Evolutionary conservation across 2,888 invertebrate species (phyloP).

Genomic region (Apodemia duryi): DNA sequence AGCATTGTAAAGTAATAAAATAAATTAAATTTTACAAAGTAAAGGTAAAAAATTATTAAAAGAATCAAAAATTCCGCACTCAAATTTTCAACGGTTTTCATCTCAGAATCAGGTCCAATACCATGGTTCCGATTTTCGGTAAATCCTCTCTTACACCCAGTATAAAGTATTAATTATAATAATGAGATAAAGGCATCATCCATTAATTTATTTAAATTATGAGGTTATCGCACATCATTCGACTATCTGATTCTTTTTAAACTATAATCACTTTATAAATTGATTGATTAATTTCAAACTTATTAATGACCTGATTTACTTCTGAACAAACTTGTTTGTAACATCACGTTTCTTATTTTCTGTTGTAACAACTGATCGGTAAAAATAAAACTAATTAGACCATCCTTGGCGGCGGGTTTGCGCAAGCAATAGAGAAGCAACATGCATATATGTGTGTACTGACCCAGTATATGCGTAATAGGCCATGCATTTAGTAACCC

Average conservation of each 20-base stretch:
- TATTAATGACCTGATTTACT: constrained; percentile 6
- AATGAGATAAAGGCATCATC: not conserved
- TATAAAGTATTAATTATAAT: too few species aligned
- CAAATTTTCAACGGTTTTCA: too few species aligned
- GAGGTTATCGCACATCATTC: not conserved
- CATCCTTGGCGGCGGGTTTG: constrained; percentile 37
- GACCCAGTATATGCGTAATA: constrained; percentile 18
- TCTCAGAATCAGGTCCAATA: too few species aligned
- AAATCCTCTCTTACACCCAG: too few species aligned
- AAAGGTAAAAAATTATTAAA: too few species aligned
- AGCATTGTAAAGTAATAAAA: too few species aligned
- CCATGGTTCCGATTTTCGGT: too few species aligned
- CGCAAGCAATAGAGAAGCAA: constrained; percentile 37
- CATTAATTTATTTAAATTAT: not conserved
- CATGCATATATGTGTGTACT: constrained; percentile 21
- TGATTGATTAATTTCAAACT: constrained; percentile 8
- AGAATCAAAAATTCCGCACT: too few species aligned
- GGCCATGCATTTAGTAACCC: constrained; percentile 13
- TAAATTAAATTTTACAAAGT: too few species aligned
- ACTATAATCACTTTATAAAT: not conserved
- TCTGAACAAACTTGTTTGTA: not conserved
- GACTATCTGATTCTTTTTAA: not conserved
- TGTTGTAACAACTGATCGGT: constrained; percentile 44
- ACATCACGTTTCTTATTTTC: constrained; percentile 11
- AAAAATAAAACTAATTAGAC: constrained; percentile 58